These are phyloP conservation scores for Origma solitaria DNA, from an alignment of 2,113 vertebrate species.

Conservation along the genomic window DNA sequence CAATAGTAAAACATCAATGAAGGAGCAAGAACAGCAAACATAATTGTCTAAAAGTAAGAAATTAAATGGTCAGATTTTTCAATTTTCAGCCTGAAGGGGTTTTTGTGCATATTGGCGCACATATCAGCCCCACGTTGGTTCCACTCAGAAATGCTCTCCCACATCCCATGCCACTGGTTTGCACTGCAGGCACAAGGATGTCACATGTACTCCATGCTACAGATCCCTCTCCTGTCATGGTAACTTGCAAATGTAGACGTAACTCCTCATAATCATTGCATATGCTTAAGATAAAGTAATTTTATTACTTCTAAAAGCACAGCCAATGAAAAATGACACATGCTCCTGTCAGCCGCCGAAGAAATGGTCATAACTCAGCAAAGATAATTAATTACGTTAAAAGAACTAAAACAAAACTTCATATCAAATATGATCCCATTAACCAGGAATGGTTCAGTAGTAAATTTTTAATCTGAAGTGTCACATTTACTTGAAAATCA, in stretches of 20 bases:
- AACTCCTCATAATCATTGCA: background rate
- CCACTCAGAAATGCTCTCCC: background rate
- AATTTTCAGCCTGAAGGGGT: background rate
- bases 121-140: accelerated
- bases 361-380: background rate
- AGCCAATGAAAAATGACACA: background rate
- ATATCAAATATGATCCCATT: background rate
- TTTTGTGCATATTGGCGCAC: accelerated
- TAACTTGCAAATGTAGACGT: background rate
- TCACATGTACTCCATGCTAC: accelerated
- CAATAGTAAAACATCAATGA: background rate
- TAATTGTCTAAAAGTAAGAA: background rate
- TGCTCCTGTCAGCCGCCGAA: background rate
- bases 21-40: background rate
- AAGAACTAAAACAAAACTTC: background rate
- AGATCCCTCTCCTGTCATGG: background rate
- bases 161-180: background rate
- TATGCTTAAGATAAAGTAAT: background rate
- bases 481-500: background rate
- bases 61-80: background rate
- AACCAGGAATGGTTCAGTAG: background rate
- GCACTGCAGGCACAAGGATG: accelerated
- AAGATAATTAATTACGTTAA: background rate
- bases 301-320: background rate
- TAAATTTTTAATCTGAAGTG: background rate